Evolutionary conservation across 2,113 vertebrate species (phyloP), one percentile per base, ranked within the genome.

Genomic region (Edolisoma coerulescens): DNA sequence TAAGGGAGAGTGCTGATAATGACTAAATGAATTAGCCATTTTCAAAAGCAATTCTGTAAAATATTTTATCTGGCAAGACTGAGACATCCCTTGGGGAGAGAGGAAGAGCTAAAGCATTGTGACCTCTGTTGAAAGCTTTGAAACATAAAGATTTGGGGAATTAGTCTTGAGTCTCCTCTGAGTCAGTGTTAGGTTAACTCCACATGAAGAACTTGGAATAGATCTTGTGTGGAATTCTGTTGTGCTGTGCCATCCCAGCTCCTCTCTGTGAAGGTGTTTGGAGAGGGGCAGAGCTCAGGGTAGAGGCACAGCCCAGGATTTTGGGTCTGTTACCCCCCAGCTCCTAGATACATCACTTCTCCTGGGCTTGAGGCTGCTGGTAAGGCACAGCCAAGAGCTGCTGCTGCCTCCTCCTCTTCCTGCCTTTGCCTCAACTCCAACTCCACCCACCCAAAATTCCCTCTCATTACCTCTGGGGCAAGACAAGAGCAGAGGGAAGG

Each of bases 101-200:
- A 49, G 59, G n/a, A 39, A 4, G 67, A 53, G 28, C 26, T 76
- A 21, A 76, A 49, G 57, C 16, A 19, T 49, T 0, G 0, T 57
- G 57, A 67, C 7, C 19, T 65, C 57, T 41, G 12, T 21, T 39
- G 37, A 37, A 59, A 54, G 16, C 67, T 42, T 42, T 74, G 63
- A 75, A 47, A 35, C 10, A 3, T 9, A 10, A 39, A 56, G 28
- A 22, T 44, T 54, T 44, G 27, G 32, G 90, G 24, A 44, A 54
- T 73, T 47, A 13, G 28, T 68, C 24, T 10, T 18, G 68, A 50
- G 53, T 52, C 65, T 45, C 23, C 33, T 50, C 39, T 47, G 49
- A 18, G 20, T 49, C 3, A 2, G 21, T 42, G 17, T 6, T 45
- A 13, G 32, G 21, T 61, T 33, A 33, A 11, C 16, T 75, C 84